Base-by-base conservation (phyloP, 2,888 invertebrate genomes). In the Metopia argyrocephala region DNA sequence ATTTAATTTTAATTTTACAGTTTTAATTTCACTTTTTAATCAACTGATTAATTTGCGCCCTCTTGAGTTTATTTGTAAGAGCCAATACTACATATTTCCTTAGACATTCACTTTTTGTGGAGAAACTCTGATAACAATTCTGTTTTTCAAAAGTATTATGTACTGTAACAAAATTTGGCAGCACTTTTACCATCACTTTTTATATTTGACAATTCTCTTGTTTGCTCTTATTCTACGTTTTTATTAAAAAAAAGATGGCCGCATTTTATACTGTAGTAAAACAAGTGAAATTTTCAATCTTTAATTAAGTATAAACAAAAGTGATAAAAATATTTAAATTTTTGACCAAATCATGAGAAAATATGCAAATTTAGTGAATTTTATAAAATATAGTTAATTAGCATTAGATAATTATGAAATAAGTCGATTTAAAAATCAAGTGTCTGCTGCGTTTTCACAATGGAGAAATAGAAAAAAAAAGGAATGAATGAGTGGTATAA, bases 181-280 rank as follows among this genome's bases (percentile, higher is more conserved):
- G 25, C 20, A 79, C 76, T 76, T 57, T 23, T 15, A 0, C 28
- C 18, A 9, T 54, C 28, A 38, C 52, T 23, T 50, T 79, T 38
- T 38, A 15, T 38, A 38, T 71, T 68, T 79, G 79, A 76, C 79
- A 79, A 15, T 71, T 57, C 56, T 56, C 5, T 54, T 56, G n/a
- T 28, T 12, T 46, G 31, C 56, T 20, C 56, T 56, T 25, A 20
- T 76, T 76, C 71, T 56, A 66, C 20, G 68, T 68, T 76, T 65
- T 76, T 71, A 57, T 50, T 57, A 69, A 57, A 69, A 76, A 80
- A 81, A 81, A 81, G 81, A 81, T 81, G 81, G 81, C 78, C 74
- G 80, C 81, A 69, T 66, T 65, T 66, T 68, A n/a, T n/a, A n/a
- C n/a, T n/a, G 56, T 62, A 68, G 68, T 61, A 66, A 74, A 81